These are phyloP conservation scores for Lithophane leautieri DNA, from an alignment of 2,888 invertebrate species.

Conservation along the genomic window DNA sequence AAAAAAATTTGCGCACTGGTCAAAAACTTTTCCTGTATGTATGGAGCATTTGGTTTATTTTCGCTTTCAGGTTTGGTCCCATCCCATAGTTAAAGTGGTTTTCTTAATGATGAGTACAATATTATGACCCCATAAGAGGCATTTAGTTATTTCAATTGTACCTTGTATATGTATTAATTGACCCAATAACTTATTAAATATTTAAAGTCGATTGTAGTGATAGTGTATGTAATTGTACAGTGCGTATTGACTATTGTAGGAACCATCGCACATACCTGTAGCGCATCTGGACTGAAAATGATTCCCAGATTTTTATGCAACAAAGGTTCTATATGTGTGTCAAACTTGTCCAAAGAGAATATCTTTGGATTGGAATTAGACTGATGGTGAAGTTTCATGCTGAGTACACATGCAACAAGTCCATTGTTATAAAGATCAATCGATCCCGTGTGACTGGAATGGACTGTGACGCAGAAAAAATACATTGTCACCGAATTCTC, in stretches of 20 bases:
- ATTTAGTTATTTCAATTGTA: background rate
- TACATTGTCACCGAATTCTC: constrained; percentile 86
- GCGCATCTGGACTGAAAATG: constrained; percentile 83
- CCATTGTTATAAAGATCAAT: constrained; percentile 87
- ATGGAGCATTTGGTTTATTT: background rate
- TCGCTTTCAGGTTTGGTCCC: background rate
- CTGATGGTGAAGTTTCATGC: constrained; percentile 83
- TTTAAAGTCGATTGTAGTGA: background rate
- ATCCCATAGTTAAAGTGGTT: background rate
- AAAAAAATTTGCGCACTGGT: too few relatives aligned
- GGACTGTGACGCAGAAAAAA: constrained; percentile 84
- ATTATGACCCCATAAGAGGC: background rate
- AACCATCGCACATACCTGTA: constrained; percentile 73
- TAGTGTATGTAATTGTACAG: background rate
- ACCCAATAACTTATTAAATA: background rate
- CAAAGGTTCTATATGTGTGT: constrained; percentile 85
- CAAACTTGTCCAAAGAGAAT: constrained; percentile 84
- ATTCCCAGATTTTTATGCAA: constrained; percentile 83
- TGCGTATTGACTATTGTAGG: background rate
- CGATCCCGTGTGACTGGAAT: constrained; percentile 76
- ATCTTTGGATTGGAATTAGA: constrained; percentile 77
- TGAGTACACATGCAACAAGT: constrained; percentile 82
- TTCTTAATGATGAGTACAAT: background rate
- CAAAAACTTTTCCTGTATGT: too few relatives aligned
- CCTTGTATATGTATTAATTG: background rate